Base-by-base conservation (phyloP, 1,140 invertebrate genomes). In the Leptoteleia sp. region DNA sequence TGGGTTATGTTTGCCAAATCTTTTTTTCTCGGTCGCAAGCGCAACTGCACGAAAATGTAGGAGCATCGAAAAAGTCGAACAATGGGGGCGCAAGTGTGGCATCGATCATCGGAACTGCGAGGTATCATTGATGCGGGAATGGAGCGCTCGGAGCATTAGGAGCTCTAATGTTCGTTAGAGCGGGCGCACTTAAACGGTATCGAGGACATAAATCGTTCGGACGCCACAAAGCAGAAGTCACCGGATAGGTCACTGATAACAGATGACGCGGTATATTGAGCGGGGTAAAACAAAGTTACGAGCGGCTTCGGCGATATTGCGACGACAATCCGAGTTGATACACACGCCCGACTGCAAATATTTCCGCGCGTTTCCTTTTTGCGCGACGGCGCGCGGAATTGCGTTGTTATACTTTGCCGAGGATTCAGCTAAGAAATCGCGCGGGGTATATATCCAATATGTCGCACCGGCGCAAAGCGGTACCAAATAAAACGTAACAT, bases 241-340 rank as follows among this genome's bases (percentile, higher is more conserved):
- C 11, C 38, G 57, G 37, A n/a, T 42, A 33, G 70, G 45, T 61
- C 59, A 35, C 48, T 54, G 48, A 65, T 55, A 73, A 65, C 70
- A 65, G 50, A 55, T 65, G 59, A 62, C 50, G 50, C 59, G 42
- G 38, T 54, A 29, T 57, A 73, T 73, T 65, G 70, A 57, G 38
- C 42, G 61, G 45, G 61, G 38, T 59, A 52, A 65, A 67, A 61
- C 61, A 65, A 65, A 75, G 52, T 75, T 75, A 75, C 71, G 61
- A 65, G 43, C 11, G 15, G 27, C 48, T 31, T 11, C 43, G 52
- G 15, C 52, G 37, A 75, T 67, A 75, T 67, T 67, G 45, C 61
- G 19, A 57, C 38, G 57, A 62, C 68, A 54, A 55, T 73, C 31
- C 68, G 38, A 62, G 17, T 57, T n/a, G n/a, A n/a, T n/a, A n/a